Percentiles rank a stretch among this genome's conserved stretches.
phyloP scores from a whole-genome alignment of 2,888 invertebrate genomes.

The Holacanthella duospinosa region DNA sequence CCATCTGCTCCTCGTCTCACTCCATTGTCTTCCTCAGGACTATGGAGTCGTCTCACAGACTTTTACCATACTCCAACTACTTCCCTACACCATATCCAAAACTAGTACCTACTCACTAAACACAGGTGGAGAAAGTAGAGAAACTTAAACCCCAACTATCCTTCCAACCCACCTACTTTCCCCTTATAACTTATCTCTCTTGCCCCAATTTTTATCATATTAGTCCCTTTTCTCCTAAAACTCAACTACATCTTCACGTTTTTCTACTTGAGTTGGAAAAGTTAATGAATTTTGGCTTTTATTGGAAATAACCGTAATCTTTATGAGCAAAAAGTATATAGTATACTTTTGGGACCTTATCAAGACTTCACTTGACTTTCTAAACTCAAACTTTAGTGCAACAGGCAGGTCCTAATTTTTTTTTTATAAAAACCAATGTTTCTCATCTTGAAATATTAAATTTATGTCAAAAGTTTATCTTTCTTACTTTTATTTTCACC shows the following conservation, averaged over 20 bases:
- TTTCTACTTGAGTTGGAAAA: background rate
- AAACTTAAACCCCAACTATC: too few species aligned
- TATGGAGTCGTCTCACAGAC: background rate
- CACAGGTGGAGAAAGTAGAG: background rate
- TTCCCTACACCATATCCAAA: too few species aligned
- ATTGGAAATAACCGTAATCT: background rate
- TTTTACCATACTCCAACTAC: too few species aligned
- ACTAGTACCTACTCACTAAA: too few species aligned
- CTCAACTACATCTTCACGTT: background rate
- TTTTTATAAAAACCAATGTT: too few species aligned
- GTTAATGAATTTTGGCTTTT: background rate
- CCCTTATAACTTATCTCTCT: too few species aligned
- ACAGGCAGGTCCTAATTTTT: too few species aligned
- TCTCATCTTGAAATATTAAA: background rate
- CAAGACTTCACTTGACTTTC: background rate
- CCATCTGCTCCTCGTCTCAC: slow-evolving; percentile 5
- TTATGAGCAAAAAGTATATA: background rate
- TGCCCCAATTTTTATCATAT: too few species aligned
- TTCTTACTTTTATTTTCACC: too few species aligned
- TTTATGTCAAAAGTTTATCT: too few species aligned
- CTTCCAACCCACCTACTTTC: too few species aligned
- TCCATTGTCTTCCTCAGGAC: background rate
- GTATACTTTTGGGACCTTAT: background rate
- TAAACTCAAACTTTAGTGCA: slow-evolving; percentile 1
- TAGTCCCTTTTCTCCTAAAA: too few species aligned